Conservation (phyloP, 2,888 invertebrate genomes). For the Prenolepis imparis region DNA sequence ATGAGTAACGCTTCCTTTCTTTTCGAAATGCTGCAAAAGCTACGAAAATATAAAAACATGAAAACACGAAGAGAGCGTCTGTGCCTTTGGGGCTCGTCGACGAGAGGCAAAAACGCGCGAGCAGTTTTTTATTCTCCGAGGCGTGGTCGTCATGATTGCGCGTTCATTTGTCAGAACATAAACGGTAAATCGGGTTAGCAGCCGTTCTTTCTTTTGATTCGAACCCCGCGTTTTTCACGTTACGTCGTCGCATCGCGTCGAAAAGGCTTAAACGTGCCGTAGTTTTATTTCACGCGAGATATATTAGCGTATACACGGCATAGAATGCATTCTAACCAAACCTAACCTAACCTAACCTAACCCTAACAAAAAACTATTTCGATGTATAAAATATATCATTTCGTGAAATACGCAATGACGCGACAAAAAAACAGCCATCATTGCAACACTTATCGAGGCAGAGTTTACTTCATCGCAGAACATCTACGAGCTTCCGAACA, state of each 20-base stretch:
- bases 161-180: slow-evolving; percentile 56
- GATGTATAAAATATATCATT: background rate
- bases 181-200: slow-evolving; percentile 50
- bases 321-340: background rate
- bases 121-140: slow-evolving; percentile 48
- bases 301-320: background rate
- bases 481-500: slow-evolving; percentile 8
- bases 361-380: background rate
- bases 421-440: background rate
- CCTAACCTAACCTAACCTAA: no score
- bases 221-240: slow-evolving; percentile 13
- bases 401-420: background rate
- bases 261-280: slow-evolving; percentile 7
- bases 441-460: background rate
- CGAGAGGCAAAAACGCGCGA: slow-evolving; percentile 51
- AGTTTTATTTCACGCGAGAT: background rate
- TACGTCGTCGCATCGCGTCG: background rate
- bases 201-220: slow-evolving; percentile 35
- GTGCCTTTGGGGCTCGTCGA: slow-evolving; percentile 45
- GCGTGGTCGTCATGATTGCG: slow-evolving; percentile 55
- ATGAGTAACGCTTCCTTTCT: background rate
- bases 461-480: slow-evolving; percentile 16
- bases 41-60: slow-evolving; percentile 23
- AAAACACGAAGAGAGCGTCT: slow-evolving; percentile 20
- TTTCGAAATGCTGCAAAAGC: background rate